Conservation (phyloP, 2,888 invertebrate species). For the Margaritifera margaritifera region DNA sequence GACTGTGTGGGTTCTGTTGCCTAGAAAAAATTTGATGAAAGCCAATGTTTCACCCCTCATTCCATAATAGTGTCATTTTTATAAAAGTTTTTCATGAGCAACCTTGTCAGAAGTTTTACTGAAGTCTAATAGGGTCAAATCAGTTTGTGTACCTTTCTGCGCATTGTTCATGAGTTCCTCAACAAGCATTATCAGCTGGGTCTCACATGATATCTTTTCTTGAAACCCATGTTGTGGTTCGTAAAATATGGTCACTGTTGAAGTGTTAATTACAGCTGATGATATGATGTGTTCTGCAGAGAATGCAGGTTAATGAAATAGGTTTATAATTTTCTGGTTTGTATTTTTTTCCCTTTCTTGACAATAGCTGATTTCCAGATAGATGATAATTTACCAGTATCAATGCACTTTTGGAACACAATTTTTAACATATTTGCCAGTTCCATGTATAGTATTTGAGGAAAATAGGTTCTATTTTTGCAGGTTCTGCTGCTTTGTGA, state of each 20-base stretch:
- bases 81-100: neutral
- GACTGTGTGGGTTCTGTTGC: neutral
- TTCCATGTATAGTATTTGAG: neutral
- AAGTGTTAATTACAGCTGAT: neutral
- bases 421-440: neutral
- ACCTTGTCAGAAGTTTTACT: constrained; percentile 4
- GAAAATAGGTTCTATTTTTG: neutral
- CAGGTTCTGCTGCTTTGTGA: too few species aligned
- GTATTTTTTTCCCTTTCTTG: too few species aligned
- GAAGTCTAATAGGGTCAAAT: neutral
- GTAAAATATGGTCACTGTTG: neutral
- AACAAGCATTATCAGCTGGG: neutral
- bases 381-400: too few species aligned
- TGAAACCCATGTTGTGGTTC: neutral
- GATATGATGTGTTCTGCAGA: neutral
- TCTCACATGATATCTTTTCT: constrained; percentile 2
- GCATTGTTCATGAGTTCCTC: neutral
- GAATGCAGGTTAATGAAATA: too few species aligned
- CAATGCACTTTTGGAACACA: neutral
- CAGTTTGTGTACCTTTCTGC: neutral
- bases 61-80: neutral
- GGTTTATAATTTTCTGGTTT: too few species aligned
- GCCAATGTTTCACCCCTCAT: neutral
- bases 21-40: neutral
- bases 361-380: too few species aligned